These are phyloP conservation scores for Ornithoptera priamus DNA, from an alignment of 2,888 invertebrate genomes.

Conservation along the genomic window DNA sequence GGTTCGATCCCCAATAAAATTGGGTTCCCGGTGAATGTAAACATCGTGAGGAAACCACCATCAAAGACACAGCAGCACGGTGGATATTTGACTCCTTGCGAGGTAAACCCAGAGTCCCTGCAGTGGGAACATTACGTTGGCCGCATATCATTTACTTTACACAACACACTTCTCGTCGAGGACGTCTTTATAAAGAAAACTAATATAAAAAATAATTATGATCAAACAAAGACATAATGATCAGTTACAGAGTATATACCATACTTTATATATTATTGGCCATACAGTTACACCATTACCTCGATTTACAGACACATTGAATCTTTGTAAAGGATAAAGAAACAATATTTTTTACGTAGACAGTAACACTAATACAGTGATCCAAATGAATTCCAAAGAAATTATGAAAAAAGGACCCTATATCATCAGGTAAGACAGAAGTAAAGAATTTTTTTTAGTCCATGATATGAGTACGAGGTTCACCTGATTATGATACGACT, in stretches of 20 bases:
- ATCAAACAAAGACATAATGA: constrained; percentile 20
- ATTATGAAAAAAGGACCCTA: constrained; percentile 9
- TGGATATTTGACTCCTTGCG: too few relatives aligned
- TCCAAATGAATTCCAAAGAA: constrained; percentile 17
- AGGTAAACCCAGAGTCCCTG: too few relatives aligned
- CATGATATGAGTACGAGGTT: too few relatives aligned
- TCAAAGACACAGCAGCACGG: too few relatives aligned
- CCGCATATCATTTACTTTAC: constrained; percentile 25
- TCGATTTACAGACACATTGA: constrained; percentile 54
- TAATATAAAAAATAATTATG: constrained; percentile 28
- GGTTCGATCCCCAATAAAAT: too few relatives aligned
- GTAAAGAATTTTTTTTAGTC: too few relatives aligned
- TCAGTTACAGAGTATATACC: constrained; percentile 23
- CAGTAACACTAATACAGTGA: constrained; percentile 7
- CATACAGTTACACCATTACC: constrained; percentile 59
- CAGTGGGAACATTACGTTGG: too few relatives aligned
- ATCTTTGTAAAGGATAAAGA: constrained; percentile 8
- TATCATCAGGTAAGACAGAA: background rate
- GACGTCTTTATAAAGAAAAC: constrained; percentile 11
- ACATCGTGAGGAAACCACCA: too few relatives aligned
- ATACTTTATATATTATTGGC: constrained; percentile 28
- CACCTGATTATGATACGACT: too few relatives aligned
- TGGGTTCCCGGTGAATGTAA: too few relatives aligned
- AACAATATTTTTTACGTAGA: constrained; percentile 17
- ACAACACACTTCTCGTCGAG: constrained; percentile 11